Percentiles rank a stretch among this genome's conserved stretches.
These are phyloP conservation scores for Sebastes nivosus DNA, from an alignment of 2,797 vertebrate genomes.

Conservation along the genomic window DNA sequence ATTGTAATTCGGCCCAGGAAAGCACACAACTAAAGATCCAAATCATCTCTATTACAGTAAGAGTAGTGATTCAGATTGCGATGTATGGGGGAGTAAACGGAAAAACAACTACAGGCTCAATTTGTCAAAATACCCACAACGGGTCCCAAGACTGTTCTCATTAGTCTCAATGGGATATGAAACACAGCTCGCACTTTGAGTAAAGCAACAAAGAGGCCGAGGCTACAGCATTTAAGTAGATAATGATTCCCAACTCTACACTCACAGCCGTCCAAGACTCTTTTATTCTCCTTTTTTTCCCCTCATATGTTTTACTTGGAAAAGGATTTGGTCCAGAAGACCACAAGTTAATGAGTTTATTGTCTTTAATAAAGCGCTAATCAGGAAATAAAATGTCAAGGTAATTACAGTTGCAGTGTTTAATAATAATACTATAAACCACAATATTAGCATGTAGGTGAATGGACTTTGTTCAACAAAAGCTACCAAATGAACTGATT, in stretches of 20 bases:
- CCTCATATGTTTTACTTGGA: slow-evolving; percentile 42
- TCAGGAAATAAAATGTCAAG: slow-evolving; percentile 31
- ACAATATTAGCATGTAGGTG: background rate
- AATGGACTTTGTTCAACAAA: slow-evolving; percentile 1
- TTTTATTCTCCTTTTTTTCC: slow-evolving; percentile 8
- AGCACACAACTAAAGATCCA: slow-evolving; percentile 55
- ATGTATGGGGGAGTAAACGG: slow-evolving; percentile 63
- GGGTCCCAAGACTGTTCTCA: slow-evolving; percentile 63
- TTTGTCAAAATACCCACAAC: slow-evolving; percentile 74
- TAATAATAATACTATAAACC: background rate
- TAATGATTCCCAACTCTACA: slow-evolving; percentile 60
- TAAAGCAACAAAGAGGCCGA: slow-evolving; percentile 46
- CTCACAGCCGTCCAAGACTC: slow-evolving; percentile 4
- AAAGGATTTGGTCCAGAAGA: background rate
- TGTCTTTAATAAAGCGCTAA: slow-evolving; percentile 40
- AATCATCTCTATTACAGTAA: slow-evolving; percentile 60
- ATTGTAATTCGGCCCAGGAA: slow-evolving; percentile 49
- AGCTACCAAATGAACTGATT: background rate
- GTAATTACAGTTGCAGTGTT: slow-evolving; percentile 17
- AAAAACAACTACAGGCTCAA: slow-evolving; percentile 70
- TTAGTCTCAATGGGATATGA: slow-evolving; percentile 69
- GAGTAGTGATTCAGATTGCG: slow-evolving; percentile 64
- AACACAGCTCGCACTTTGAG: slow-evolving; percentile 56
- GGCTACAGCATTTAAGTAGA: slow-evolving; percentile 56
- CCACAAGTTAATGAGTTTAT: slow-evolving; percentile 49